Evolutionary conservation across 1,140 invertebrate genomes (phyloP).

Genomic region (Tribolium castaneum): DNA sequence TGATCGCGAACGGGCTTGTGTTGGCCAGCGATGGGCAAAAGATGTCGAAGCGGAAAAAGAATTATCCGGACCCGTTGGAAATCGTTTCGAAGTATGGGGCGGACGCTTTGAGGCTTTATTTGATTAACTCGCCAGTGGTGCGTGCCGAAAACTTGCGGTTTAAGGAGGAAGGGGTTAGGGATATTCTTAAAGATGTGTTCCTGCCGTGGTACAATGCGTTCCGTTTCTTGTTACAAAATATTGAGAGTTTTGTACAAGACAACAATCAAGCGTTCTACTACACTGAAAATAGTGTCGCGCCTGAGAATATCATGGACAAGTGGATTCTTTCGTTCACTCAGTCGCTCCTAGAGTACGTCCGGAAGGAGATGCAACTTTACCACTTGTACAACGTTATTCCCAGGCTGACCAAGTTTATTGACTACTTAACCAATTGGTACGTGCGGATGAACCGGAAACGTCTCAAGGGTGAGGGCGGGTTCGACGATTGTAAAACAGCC

Average conservation of each 20-base stretch:
- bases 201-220: conserved; percentile 99
- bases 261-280: conserved; percentile 73
- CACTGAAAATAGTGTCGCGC: conserved; percentile 70
- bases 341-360: conserved; percentile 88
- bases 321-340: conserved; percentile 99
- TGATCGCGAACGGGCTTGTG: conserved; percentile 96
- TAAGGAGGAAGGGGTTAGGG: conserved; percentile 94
- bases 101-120: conserved; percentile 94
- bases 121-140: conserved; percentile 99
- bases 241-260: conserved; percentile 82
- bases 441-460: conserved; percentile 96
- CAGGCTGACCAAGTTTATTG: conserved; percentile 93
- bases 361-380: conserved; percentile 94
- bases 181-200: conserved; percentile 98
- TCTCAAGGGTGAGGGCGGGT: conserved; percentile 86
- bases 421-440: conserved; percentile 98
- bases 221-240: conserved; percentile 93
- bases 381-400: conserved; percentile 96
- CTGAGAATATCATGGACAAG: conserved; percentile 91
- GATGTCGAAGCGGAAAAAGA: conserved; percentile 99
- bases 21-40: conserved; percentile 97
- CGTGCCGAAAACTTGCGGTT: conserved; percentile 96
- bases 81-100: conserved; percentile 95
- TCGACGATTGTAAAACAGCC: conserved; percentile 84
- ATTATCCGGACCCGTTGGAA: conserved; percentile 96